Conservation (phyloP, 2,113 vertebrate species). For the Channa maculata region DNA sequence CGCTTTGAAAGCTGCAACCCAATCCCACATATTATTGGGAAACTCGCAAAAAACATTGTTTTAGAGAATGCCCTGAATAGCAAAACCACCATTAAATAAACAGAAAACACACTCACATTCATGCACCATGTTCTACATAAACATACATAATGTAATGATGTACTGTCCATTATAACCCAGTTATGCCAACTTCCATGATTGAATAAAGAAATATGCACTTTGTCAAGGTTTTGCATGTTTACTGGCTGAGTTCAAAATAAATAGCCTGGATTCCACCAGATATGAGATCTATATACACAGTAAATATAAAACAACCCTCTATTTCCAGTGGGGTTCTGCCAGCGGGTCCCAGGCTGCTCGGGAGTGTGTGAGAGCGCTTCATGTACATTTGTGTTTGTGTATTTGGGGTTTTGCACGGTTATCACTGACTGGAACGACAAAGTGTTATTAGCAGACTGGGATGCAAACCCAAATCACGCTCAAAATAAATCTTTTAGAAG, state of each 20-base stretch:
- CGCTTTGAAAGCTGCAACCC: too few relatives aligned
- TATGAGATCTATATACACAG: constrained; percentile 21
- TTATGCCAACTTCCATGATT: constrained; percentile 52
- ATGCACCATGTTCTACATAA: too few relatives aligned
- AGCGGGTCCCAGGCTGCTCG: constrained; percentile 25
- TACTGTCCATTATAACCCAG: constrained; percentile 38
- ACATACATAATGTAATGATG: too few relatives aligned
- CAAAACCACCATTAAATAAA: too few relatives aligned
- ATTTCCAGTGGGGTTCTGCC: constrained; percentile 25
- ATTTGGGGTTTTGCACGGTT: constrained; percentile 53
- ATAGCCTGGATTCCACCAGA: constrained; percentile 50
- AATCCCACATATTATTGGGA: too few relatives aligned
- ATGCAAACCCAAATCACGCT: constrained; percentile 63
- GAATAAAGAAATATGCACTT: constrained; percentile 50
- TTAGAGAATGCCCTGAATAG: too few relatives aligned
- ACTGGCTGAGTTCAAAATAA: constrained; percentile 30
- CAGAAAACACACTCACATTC: too few relatives aligned
- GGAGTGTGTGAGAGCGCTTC: constrained; percentile 27
- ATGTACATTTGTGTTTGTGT: constrained; percentile 38
- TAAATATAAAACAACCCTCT: constrained; percentile 35
- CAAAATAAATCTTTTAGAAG: constrained; percentile 62
- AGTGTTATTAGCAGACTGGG: constrained; percentile 60
- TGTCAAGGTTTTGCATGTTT: constrained; percentile 16
- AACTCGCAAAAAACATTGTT: too few relatives aligned
- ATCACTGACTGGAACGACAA: constrained; percentile 59